Base-by-base conservation (phyloP, 1,140 invertebrate genomes). In the Potamilus streckersoni region DNA sequence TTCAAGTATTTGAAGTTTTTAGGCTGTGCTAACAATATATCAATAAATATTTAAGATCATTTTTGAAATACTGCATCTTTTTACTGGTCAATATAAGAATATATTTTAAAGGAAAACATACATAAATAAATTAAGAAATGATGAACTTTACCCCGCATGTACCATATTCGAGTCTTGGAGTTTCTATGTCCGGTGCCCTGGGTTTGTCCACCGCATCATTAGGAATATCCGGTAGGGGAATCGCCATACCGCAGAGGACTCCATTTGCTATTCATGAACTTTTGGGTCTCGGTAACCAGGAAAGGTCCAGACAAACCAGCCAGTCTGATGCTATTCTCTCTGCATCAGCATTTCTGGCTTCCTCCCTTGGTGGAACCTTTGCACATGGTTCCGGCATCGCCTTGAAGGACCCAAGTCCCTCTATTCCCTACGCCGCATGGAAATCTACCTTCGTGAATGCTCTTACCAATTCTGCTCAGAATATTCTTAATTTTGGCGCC, bases 221-320 rank as follows among this genome's bases (percentile, higher is more conserved):
- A 63, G 68, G 68, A 27, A 23, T 77, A 23, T 55, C 75, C n/a
- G 38, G 38, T 8, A 38, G 38, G 38, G 38, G 38, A 38, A 38
- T 38, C 38, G 38, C 38, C 38, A 38, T 76, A 49, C 75, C 75
- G 23, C 75, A 71, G 59, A 64, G 75, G 62, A 71, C 72, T 56
- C 70, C 75, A 67, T 77, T 77, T 60, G 75, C 69, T 19, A 77
- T 77, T 15, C 75, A 77, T 59, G 75, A 77, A 77, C 70, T 77
- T 49, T 20, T 77, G 17, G 75, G 75, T 49, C 65, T 77, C 14
- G 63, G 65, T 19, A 67, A 63, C 64, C 69, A 66, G n/a, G 75
- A 77, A 58, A 71, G 70, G 62, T 72, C 70, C 31, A 62, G 75
- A 64, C 73, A 67, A 3, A 16, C 75, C 0, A 60, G 16, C 17